phyloP scores from a whole-genome alignment of 2,888 invertebrate genomes.

The Acronicta aceris region DNA sequence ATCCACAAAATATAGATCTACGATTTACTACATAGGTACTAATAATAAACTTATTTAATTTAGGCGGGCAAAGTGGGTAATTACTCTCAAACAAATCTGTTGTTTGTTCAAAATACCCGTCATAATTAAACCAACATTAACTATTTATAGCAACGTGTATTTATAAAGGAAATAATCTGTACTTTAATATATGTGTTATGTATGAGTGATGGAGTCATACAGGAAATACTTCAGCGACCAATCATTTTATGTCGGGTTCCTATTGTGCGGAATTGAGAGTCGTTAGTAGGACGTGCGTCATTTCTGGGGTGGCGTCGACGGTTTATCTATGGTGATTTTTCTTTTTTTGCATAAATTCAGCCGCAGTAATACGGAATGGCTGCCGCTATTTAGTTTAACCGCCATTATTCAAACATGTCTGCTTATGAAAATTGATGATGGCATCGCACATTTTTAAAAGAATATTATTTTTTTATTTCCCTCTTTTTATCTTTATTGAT shows the following conservation, averaged over 20 bases:
- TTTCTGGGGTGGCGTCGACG: slow-evolving; percentile 6
- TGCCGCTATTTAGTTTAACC: too few species aligned
- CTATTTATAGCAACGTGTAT: not conserved
- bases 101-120: slow-evolving; percentile 15
- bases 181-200: slow-evolving; percentile 14
- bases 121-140: slow-evolving; percentile 9
- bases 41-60: too few species aligned
- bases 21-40: too few species aligned
- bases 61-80: too few species aligned
- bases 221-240: slow-evolving; percentile 36
- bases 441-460: too few species aligned
- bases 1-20: too few species aligned
- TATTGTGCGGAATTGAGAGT: slow-evolving; percentile 17
- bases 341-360: not conserved
- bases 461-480: too few species aligned
- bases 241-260: slow-evolving; percentile 22
- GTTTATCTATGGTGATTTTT: not conserved
- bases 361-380: too few species aligned
- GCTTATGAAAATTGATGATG: too few species aligned
- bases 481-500: too few species aligned
- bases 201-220: slow-evolving; percentile 36
- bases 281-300: slow-evolving; percentile 4
- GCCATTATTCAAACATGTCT: too few species aligned
- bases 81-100: too few species aligned
- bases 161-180: slow-evolving; percentile 30